Evolutionary conservation across 2,113 vertebrate species (phyloP), one percentile per base, ranked within the genome.

Genomic region (Siniperca chuatsi): DNA sequence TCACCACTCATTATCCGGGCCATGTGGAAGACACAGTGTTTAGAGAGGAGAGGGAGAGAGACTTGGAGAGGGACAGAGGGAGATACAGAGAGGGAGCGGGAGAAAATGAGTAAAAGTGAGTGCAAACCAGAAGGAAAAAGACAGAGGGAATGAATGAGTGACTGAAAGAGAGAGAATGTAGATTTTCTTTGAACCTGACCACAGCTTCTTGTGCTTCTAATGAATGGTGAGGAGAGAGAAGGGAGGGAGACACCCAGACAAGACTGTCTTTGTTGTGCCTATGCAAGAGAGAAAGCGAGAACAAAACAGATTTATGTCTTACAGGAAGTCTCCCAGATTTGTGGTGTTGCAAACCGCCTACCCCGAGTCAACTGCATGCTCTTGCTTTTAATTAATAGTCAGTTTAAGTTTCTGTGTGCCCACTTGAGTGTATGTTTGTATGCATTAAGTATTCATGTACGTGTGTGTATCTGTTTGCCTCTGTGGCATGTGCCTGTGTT

Each of bases 21-120:
- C 88, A 83, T 92, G 90, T 92, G 93, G 91, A 93, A 84, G 91
- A 94, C 90, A 95, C 92, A 78, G 90, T 93, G 91, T 95, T 95
- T 93, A 90, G 86, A 89, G 87, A 90, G 87, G 66, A 72, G 82
- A 46, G 75, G 54, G 89, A 48, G 71, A 67, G 79, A 64, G 82
- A 77, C 70, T 71, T 33, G 42, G 75, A 78, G 83, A 84, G 87
- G 66, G 82, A 73, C 75, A 54, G 86, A 18, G 73, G 48, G 79
- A 40, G 37, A 71, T 44, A 29, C 73, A 76, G 60, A 48, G 75
- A 62, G 72, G 7, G 62, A 37, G 69, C 35, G n/a, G 61, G 78
- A 80, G 80, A 65, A 78, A 85, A 83, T 55, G 73, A 72, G 69
- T 79, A 76, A 82, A 89, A 92, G 86, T 18, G n/a, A 79, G 86